Conservation (phyloP, 2,888 invertebrate species). For the Syrphus vitripennis region DNA sequence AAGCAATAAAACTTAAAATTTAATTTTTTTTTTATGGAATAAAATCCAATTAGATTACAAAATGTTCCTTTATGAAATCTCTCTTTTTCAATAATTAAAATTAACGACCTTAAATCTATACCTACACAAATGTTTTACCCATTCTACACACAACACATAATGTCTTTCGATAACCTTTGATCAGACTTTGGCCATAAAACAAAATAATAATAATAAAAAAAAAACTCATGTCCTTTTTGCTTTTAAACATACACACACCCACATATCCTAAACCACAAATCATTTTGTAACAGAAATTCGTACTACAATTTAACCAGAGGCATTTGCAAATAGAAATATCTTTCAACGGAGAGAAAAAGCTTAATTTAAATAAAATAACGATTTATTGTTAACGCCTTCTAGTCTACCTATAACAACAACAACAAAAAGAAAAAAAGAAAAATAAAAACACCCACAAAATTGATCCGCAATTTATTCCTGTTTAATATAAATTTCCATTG, state of each 20-base stretch:
- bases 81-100: not conserved
- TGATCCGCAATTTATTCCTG: constrained; percentile 50
- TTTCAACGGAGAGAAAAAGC: constrained; percentile 27
- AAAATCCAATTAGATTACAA: not conserved
- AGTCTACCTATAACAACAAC: not conserved
- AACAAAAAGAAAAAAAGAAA: not conserved
- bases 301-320: too few relatives aligned
- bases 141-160: constrained; percentile 5
- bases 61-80: not conserved
- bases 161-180: constrained; percentile 61
- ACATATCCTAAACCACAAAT: constrained; percentile 5
- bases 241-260: not conserved
- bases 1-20: not conserved
- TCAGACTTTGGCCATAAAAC: constrained; percentile 43
- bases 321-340: constrained; percentile 28
- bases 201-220: not conserved
- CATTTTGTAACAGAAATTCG: constrained; percentile 17
- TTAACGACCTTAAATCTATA: not conserved
- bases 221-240: not conserved
- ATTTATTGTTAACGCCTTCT: constrained; percentile 41
- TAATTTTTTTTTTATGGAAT: not conserved
- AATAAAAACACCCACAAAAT: constrained; percentile 33
- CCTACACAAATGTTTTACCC: not conserved
- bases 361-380: constrained; percentile 66
- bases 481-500: not conserved